Evolutionary conservation across 23 tunicate species (phyloP).

Genomic region (Diplosoma virens): DNA sequence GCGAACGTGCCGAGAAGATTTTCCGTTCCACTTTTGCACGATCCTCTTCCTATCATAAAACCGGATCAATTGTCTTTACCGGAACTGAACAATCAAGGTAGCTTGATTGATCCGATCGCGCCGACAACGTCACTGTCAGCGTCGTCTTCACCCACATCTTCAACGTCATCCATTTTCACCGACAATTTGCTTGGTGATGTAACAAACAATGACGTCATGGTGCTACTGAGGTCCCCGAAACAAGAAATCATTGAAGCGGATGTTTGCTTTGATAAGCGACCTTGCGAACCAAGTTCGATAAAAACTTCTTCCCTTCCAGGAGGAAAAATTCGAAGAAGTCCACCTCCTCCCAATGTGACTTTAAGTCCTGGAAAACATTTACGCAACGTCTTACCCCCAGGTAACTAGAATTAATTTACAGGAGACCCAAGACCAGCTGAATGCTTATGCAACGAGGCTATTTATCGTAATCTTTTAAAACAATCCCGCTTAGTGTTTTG

Average conservation of each 20-base stretch:
- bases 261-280: neutral
- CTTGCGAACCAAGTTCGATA: neutral
- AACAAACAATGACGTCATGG: conserved; percentile 46
- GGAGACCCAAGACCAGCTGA: too few species aligned
- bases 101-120: conserved; percentile 43
- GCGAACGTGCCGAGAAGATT: conserved; percentile 18
- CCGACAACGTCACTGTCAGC: conserved; percentile 61
- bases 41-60: conserved; percentile 54
- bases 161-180: conserved; percentile 58
- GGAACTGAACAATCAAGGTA: conserved; percentile 29
- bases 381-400: conserved; percentile 68
- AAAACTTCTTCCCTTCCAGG: conserved; percentile 37
- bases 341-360: conserved; percentile 96
- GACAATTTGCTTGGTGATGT: conserved; percentile 48
- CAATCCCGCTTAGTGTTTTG: too few species aligned
- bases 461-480: too few species aligned
- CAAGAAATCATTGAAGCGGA: conserved; percentile 28
- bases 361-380: conserved; percentile 80
- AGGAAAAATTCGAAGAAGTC: conserved; percentile 75
- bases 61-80: conserved; percentile 55
- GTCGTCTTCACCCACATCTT: conserved; percentile 40
- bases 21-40: conserved; percentile 42
- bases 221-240: conserved; percentile 44
- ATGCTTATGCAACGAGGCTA: too few species aligned
- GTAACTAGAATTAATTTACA: too few species aligned